Evolutionary conservation across 2,888 invertebrate genomes (phyloP).

Genomic region (Harpagoxenus sublaevis): DNA sequence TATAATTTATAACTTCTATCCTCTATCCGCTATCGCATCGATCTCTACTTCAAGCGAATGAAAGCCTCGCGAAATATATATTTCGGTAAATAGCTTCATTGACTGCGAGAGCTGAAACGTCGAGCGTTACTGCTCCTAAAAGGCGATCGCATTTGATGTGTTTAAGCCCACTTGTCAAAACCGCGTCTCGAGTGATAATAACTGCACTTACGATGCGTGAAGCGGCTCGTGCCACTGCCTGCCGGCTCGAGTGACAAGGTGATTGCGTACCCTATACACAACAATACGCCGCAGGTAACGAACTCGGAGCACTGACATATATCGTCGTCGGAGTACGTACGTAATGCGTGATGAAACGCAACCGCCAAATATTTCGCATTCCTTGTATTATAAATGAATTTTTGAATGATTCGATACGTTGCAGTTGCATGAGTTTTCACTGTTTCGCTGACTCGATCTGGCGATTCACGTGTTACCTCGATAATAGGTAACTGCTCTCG

Average conservation of each 20-base stretch:
- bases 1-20: not conserved
- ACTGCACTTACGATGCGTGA: not conserved
- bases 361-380: not conserved
- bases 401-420: not conserved
- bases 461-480: not conserved
- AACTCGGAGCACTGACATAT: not conserved
- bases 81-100: not conserved
- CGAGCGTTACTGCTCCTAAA: not conserved
- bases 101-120: not conserved
- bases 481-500: not conserved
- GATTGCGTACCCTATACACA: not conserved
- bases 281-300: not conserved
- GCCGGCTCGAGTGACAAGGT: not conserved
- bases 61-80: not conserved
- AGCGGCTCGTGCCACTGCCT: not conserved
- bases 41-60: not conserved
- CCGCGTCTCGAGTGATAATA: not conserved
- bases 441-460: not conserved
- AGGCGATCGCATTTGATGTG: not conserved
- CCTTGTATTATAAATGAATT: not conserved
- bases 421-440: not conserved
- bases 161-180: not conserved
- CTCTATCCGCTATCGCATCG: not conserved
- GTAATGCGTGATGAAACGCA: not conserved
- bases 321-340: too few relatives aligned